Conservation (phyloP, 2,113 vertebrate species). For the Plestiodon gilberti region DNA sequence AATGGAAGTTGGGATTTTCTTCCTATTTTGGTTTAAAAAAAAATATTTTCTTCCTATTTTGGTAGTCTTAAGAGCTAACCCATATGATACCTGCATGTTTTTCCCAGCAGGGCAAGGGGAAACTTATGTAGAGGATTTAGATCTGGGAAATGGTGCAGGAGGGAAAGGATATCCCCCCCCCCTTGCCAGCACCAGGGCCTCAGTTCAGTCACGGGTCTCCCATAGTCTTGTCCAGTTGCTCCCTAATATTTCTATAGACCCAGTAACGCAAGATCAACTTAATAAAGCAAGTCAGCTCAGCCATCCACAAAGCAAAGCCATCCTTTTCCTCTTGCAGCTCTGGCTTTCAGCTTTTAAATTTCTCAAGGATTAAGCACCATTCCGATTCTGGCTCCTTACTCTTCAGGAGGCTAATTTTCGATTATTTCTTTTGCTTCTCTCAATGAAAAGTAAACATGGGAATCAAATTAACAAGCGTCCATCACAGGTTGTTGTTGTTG, state of each 20-base stretch:
- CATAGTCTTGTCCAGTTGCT: no score
- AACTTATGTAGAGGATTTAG: not conserved
- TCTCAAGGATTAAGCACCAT: not conserved
- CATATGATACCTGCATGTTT: not conserved
- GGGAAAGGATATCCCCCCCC: no score
- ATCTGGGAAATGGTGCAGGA: not conserved
- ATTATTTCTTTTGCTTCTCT: not conserved
- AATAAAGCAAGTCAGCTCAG: not conserved
- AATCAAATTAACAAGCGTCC: not conserved
- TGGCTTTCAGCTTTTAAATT: not conserved
- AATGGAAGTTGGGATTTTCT: not conserved
- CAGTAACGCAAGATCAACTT: not conserved
- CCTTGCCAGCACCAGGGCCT: not conserved
- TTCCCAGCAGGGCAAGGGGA: not conserved
- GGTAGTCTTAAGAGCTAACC: not conserved
- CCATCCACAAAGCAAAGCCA: not conserved
- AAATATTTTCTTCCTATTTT: not conserved
- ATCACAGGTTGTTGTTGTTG: not conserved
- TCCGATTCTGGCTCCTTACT: not conserved
- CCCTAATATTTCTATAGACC: not conserved
- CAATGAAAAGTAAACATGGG: not conserved
- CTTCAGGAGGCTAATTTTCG: not conserved
- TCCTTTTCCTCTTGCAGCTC: not conserved
- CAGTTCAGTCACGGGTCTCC: not conserved
- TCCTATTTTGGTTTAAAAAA: not conserved